Conservation (phyloP, 2,113 vertebrate species). For the Helogale parvula region DNA sequence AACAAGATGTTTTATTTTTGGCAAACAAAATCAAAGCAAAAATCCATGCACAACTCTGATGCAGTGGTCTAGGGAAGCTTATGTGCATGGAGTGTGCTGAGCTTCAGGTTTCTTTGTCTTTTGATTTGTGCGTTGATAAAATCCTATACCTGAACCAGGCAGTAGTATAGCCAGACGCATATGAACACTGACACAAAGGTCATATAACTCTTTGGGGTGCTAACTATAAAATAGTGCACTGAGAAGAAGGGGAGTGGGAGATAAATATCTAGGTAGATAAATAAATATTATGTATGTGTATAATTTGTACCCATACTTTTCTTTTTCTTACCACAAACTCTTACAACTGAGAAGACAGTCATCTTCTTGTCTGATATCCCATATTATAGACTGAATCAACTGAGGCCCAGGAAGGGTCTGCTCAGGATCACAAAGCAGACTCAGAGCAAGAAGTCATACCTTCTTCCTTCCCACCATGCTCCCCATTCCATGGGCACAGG, state of each 20-base stretch:
- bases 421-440: neutral
- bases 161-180: neutral
- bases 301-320: neutral
- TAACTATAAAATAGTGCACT: neutral
- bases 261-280: neutral
- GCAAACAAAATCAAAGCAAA: neutral
- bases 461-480: neutral
- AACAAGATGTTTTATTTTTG: neutral
- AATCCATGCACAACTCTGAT: no score
- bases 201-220: no score
- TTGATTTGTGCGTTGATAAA: neutral
- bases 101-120: neutral
- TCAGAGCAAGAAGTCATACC: neutral
- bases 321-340: neutral
- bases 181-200: neutral
- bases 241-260: neutral
- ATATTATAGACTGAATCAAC: neutral
- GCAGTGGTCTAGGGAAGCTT: neutral
- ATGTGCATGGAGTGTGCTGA: accelerated
- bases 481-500: neutral
- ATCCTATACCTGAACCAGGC: neutral
- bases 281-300: neutral
- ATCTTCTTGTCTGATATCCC: neutral
- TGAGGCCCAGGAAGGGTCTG: neutral
- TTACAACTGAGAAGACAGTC: neutral